Evolutionary conservation across 2,797 vertebrate species (phyloP).

Genomic region (Streptopelia turtur): DNA sequence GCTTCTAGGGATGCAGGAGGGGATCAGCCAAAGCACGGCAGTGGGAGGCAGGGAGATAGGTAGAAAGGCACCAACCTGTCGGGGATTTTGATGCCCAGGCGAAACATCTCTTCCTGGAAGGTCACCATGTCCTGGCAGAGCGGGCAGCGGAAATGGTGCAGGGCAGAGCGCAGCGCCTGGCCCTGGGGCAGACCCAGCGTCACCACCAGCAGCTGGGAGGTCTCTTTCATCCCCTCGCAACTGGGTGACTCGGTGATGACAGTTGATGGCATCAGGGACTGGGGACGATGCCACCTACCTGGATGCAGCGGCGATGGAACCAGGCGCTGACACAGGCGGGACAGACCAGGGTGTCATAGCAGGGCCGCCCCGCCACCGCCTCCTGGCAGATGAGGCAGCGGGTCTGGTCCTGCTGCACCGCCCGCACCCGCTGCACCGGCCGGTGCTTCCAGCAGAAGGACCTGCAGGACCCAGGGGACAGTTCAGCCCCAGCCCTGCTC

Average conservation of each 20-base stretch:
- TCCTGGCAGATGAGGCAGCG: neutral
- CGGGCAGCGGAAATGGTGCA: neutral
- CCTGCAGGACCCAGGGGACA: neutral
- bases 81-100: neutral
- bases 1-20: neutral
- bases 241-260: rapidly evolving
- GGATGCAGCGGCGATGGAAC: neutral
- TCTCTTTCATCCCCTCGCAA: rapidly evolving
- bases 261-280: rapidly evolving
- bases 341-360: neutral
- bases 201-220: rapidly evolving
- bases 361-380: neutral
- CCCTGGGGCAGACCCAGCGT: neutral
- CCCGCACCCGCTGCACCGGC: neutral
- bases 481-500: neutral
- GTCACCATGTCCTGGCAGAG: neutral
- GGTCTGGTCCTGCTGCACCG: neutral
- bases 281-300: neutral
- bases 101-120: neutral
- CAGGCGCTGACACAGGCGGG: neutral
- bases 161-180: neutral
- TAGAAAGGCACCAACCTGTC: neutral
- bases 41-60: neutral
- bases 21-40: rapidly evolving
- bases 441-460: neutral